Conservation (phyloP, 1,140 invertebrate genomes). For the Drosophila repletoides region DNA sequence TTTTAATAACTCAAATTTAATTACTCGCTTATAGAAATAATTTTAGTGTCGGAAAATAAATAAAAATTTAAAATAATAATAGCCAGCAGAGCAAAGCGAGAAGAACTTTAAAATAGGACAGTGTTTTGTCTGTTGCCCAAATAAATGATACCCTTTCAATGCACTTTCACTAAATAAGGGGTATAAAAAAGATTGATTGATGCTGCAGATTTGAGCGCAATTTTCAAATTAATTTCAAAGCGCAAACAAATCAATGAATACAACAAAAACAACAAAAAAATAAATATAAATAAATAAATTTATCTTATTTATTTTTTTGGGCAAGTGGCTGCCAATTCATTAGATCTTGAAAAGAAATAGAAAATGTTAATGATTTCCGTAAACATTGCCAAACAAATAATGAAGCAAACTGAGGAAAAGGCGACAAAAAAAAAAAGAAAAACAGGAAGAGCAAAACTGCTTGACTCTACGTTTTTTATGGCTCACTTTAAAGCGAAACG, state of each 20-base stretch:
- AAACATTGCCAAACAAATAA: conserved; percentile 60
- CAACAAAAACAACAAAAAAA: background rate
- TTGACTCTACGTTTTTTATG: conserved; percentile 59
- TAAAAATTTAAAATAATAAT: no score
- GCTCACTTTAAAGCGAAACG: conserved; percentile 54
- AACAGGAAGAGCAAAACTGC: conserved; percentile 21
- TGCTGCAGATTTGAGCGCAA: background rate
- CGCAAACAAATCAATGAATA: background rate
- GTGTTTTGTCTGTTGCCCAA: no score
- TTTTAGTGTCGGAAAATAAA: no score
- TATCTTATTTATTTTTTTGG: background rate
- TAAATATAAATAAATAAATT: background rate
- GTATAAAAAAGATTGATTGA: background rate
- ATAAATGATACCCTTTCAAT: no score
- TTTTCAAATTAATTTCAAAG: background rate
- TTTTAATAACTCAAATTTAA: no score
- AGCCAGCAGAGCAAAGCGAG: no score
- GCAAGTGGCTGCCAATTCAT: conserved; percentile 49
- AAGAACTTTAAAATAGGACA: no score
- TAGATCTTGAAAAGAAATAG: conserved; percentile 17
- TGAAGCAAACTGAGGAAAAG: conserved; percentile 31
- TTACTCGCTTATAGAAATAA: no score
- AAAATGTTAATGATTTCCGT: conserved; percentile 62
- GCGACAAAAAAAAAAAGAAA: background rate
- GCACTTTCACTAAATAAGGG: background rate